Evolutionary conservation across 2,797 vertebrate genomes (phyloP).

Genomic region (Smutsia temminckii): DNA sequence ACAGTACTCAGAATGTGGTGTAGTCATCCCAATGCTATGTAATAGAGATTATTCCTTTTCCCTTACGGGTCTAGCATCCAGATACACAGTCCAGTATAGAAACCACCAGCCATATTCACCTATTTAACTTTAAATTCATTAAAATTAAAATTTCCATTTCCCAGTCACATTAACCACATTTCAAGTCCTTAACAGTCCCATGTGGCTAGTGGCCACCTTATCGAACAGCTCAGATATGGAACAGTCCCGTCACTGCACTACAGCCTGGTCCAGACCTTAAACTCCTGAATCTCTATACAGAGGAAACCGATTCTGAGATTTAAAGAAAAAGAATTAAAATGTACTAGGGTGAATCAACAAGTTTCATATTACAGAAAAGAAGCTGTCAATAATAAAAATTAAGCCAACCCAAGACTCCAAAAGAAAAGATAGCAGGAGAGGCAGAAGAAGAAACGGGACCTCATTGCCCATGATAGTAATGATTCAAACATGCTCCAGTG

Average conservation of each 20-base stretch:
- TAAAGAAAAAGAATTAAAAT: not conserved
- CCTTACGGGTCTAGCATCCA: not conserved
- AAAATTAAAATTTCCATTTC: not conserved
- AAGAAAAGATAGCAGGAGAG: not conserved
- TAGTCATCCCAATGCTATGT: not conserved
- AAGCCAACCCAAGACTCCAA: not conserved
- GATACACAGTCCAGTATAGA: not conserved
- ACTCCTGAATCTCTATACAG: not conserved
- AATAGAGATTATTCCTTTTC: not conserved
- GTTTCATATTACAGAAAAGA: not conserved
- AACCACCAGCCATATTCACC: not conserved
- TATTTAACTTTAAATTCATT: constrained; percentile 25
- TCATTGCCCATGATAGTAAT: not conserved
- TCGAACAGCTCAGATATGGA: not conserved
- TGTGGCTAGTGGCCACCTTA: not conserved
- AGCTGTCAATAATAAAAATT: not conserved
- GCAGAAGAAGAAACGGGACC: not conserved
- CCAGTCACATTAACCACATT: not conserved
- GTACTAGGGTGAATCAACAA: not conserved
- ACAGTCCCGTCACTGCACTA: not conserved
- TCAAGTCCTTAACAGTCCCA: not conserved
- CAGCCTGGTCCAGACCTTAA: not conserved
- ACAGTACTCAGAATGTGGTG: not conserved
- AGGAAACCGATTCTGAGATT: not conserved
- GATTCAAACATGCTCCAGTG: not conserved